Base-by-base conservation (phyloP, 2,888 invertebrate genomes). In the Thera britannica region DNA sequence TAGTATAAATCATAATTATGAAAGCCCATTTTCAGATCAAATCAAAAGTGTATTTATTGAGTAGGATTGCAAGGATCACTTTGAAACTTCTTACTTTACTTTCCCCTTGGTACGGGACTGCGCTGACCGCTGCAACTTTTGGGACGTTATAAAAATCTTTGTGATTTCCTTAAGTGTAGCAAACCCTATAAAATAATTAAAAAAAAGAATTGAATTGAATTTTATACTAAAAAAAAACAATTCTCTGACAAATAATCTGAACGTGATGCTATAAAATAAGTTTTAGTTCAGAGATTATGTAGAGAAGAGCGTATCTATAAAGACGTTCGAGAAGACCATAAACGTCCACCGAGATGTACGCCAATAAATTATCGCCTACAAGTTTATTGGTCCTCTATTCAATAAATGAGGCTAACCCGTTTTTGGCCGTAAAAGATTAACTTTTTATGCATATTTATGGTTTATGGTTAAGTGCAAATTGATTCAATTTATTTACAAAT, bases 341-440 rank as follows among this genome's bases (percentile, higher is more conserved):
- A 59, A 65, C 55, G 35, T 57, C 56, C 23, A 36, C 23, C 48
- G n/a, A 62, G 34, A 8, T 46, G 12, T 6, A 11, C 4, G 46
- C 12, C 7, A n/a, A 59, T 65, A 65, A 59, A 65, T 65, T 65
- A 65, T 65, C 65, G 59, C 55, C 65, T 52, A 59, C 65, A 59
- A 59, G 38, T 65, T 65, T 65, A 65, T 65, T 55, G 59, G 58
- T 36, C 5, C 44, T 58, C 55, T 36, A 64, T 58, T 35, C n/a
- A 51, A 46, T 52, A 58, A 54, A 65, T 46, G 52, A n/a, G 23
- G 51, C 23, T 48, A 52, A 55, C 54, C 58, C 8, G 58, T 58
- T 65, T 64, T 56, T 56, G 56, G 48, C 54, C 62, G 11, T 62
- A 62, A 49, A 62, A 62, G 49, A 62, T 62, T 62, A 62, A 35